Evolutionary conservation across 1,140 invertebrate species (phyloP).

Genomic region (Amphibalanus amphitrite): DNA sequence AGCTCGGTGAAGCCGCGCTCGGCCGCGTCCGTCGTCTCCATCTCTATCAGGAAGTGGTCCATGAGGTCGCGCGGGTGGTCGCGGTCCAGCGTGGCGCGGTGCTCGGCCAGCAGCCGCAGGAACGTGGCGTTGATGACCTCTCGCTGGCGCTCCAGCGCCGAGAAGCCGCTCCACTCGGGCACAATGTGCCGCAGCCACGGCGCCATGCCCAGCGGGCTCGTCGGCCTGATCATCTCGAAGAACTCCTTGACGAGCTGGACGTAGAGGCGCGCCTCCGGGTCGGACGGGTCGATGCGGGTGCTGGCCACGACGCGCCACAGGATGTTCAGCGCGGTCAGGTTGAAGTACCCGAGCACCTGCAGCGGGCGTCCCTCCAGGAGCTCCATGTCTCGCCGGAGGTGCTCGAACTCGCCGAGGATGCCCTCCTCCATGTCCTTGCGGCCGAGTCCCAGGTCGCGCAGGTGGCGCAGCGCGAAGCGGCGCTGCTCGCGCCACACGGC

Average conservation of each 20-base stretch:
- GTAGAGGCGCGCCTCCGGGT: background rate
- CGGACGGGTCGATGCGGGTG: background rate
- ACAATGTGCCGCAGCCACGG: constrained; percentile 24
- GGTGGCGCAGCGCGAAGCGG: constrained; percentile 28
- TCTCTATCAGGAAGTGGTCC: constrained; percentile 25
- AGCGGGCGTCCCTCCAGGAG: background rate
- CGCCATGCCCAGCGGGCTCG: constrained; percentile 20
- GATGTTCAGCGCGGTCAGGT: constrained; percentile 13
- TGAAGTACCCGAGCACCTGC: constrained; percentile 9
- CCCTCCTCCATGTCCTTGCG: constrained; percentile 48
- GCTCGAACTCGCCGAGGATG: constrained; percentile 39
- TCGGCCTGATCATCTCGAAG: background rate
- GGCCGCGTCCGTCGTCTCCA: constrained; percentile 14
- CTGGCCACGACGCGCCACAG: constrained; percentile 14
- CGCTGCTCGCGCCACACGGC: constrained; percentile 6
- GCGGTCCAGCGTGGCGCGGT: constrained; percentile 22
- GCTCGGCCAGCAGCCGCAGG: constrained; percentile 21
- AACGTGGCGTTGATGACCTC: background rate
- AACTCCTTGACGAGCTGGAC: background rate
- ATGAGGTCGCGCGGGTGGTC: constrained; percentile 27
- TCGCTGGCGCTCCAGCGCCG: constrained; percentile 10
- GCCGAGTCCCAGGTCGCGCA: constrained; percentile 54
- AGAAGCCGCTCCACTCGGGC: constrained; percentile 19
- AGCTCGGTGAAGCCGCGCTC: constrained; percentile 9
- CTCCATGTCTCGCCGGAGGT: background rate